Evolutionary conservation across 2,113 vertebrate genomes (phyloP).

Genomic region (Zapornia atra): DNA sequence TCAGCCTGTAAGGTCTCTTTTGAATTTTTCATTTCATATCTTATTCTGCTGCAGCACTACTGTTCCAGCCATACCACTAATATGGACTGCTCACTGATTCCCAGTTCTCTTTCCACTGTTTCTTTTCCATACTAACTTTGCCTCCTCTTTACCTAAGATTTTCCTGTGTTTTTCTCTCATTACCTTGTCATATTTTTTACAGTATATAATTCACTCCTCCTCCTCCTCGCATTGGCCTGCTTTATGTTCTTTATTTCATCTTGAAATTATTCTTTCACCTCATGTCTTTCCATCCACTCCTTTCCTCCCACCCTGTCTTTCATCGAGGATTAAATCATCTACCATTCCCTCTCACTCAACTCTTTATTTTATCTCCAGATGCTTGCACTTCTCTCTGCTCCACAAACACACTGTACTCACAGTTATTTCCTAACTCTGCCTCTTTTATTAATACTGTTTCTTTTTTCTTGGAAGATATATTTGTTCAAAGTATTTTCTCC

Average conservation of each 20-base stretch:
- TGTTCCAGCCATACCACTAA: neutral
- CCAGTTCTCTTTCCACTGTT: neutral
- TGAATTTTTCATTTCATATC: neutral
- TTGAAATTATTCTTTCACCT: neutral
- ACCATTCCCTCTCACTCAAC: neutral
- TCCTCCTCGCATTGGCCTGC: neutral
- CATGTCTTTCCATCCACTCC: neutral
- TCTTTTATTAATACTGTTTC: neutral
- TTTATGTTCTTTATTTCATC: neutral
- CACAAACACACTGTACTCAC: neutral
- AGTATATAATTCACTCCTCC: constrained; percentile 15
- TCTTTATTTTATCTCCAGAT: neutral
- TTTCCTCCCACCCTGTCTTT: neutral
- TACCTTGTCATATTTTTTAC: neutral
- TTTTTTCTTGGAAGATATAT: neutral
- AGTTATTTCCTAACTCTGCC: neutral
- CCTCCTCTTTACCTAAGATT: neutral
- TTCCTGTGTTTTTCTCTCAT: neutral
- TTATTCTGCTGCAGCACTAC: neutral
- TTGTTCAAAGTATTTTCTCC: neutral
- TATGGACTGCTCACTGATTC: neutral
- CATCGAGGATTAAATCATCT: neutral
- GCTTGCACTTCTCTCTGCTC: neutral
- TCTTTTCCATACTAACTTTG: constrained; percentile 4
- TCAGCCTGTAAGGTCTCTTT: neutral